These are phyloP conservation scores for Lemur catta DNA, from an alignment of 2,797 vertebrate genomes.

Conservation along the genomic window DNA sequence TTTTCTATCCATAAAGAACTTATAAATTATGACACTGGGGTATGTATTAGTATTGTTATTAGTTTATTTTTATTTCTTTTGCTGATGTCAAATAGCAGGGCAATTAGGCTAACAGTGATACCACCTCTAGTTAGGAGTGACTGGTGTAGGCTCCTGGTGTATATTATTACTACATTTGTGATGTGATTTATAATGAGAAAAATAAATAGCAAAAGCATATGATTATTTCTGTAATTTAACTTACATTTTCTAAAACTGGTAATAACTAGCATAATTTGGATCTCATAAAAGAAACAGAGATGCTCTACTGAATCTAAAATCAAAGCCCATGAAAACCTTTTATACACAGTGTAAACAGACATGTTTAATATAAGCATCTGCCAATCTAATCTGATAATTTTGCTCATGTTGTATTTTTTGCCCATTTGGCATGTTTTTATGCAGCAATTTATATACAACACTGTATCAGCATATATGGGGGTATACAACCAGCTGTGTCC, in stretches of 20 bases:
- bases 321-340: conserved; percentile 80
- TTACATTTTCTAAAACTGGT: conserved; percentile 77
- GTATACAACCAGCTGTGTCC: conserved; percentile 68
- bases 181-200: conserved; percentile 74
- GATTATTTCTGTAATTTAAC: conserved; percentile 80
- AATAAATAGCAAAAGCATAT: conserved; percentile 80
- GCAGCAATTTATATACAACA: conserved; percentile 72
- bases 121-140: conserved; percentile 58
- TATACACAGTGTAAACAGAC: conserved; percentile 80
- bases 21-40: not conserved
- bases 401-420: conserved; percentile 78
- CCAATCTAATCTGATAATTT: conserved; percentile 77
- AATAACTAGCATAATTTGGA: conserved; percentile 81
- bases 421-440: conserved; percentile 67
- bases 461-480: conserved; percentile 73
- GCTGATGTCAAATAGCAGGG: conserved; percentile 22
- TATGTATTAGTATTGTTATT: not conserved
- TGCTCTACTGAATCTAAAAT: conserved; percentile 73
- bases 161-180: conserved; percentile 73
- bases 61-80: not conserved
- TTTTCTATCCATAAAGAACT: conserved; percentile 51
- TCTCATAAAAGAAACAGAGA: conserved; percentile 78
- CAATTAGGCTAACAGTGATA: conserved; percentile 53
- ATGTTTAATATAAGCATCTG: conserved; percentile 79
- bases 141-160: conserved; percentile 54